Percentiles rank a stretch among this genome's conserved stretches.
Conservation (phyloP, 2,888 invertebrate species). For the Elmis aenea region DNA sequence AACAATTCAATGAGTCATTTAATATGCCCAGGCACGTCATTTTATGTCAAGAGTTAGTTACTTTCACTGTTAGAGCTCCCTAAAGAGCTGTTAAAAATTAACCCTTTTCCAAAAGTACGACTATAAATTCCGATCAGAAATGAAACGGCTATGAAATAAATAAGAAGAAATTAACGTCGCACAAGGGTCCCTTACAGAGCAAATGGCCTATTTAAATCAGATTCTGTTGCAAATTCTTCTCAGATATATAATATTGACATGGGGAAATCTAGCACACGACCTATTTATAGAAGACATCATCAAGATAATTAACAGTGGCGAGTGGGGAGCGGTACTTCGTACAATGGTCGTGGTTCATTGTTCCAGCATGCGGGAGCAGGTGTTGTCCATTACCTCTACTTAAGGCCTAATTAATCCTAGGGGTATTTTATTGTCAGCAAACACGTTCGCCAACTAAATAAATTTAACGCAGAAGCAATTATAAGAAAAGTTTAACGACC, state of each 20-base stretch:
- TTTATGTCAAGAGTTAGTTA: slow-evolving; percentile 14
- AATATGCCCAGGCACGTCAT: slow-evolving; percentile 13
- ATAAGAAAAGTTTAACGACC: too few relatives aligned
- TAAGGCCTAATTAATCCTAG: slow-evolving; percentile 28
- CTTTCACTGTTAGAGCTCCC: slow-evolving; percentile 24
- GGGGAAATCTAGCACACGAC: too few relatives aligned
- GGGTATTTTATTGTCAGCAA: too few relatives aligned
- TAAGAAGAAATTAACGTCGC: slow-evolving; percentile 30
- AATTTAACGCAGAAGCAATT: too few relatives aligned
- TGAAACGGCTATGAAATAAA: slow-evolving; percentile 30
- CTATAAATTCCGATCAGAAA: slow-evolving; percentile 28
- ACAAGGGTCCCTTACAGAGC: too few relatives aligned
- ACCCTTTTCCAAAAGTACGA: slow-evolving; percentile 28
- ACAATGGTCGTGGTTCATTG: slow-evolving; percentile 28
- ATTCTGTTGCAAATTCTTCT: too few relatives aligned
- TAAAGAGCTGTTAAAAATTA: slow-evolving; percentile 30
- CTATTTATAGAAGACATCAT: too few relatives aligned
- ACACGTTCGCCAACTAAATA: too few relatives aligned
- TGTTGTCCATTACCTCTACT: slow-evolving; percentile 45
- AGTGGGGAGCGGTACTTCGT: too few relatives aligned
- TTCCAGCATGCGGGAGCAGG: slow-evolving; percentile 39
- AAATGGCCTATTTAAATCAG: too few relatives aligned
- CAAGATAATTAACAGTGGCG: too few relatives aligned
- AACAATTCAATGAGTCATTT: slow-evolving; percentile 11
- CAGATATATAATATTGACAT: too few relatives aligned